Percentiles rank a stretch among this genome's conserved stretches.
These are phyloP conservation scores for Siphonodentalium dalli DNA, from an alignment of 2,888 invertebrate species.

Conservation along the genomic window DNA sequence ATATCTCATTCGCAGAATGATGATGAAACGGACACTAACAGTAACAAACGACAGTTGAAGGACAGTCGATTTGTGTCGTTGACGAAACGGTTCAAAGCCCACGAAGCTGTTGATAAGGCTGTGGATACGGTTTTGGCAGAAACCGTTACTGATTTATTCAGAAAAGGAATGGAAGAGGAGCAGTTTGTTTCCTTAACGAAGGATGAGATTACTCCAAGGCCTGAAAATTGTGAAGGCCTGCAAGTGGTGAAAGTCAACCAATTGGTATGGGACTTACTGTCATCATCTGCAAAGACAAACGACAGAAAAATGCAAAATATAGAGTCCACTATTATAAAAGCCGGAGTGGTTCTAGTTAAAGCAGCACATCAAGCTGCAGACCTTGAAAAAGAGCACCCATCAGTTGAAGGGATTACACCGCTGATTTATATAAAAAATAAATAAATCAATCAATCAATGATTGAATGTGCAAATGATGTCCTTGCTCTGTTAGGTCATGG, in stretches of 20 bases:
- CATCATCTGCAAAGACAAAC: constrained; percentile 1
- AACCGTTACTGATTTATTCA: constrained; percentile 18
- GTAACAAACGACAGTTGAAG: too few species aligned
- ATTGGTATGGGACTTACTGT: constrained; percentile 16
- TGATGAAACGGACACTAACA: too few species aligned
- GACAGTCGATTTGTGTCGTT: constrained; percentile 11
- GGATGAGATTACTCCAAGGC: constrained; percentile 14
- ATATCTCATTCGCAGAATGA: too few species aligned
- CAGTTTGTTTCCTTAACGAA: constrained; percentile 16
- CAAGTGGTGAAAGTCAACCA: constrained; percentile 14
- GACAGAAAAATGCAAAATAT: constrained; percentile 17
- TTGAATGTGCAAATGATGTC: too few species aligned
- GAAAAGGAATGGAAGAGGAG: constrained; percentile 20
- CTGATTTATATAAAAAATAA: too few species aligned
- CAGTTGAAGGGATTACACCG: too few species aligned
- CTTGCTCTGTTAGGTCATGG: constrained; percentile 24
- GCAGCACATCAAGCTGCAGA: too few species aligned
- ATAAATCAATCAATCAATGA: too few species aligned
- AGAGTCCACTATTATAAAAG: constrained; percentile 17
- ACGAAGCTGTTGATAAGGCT: constrained; percentile 9
- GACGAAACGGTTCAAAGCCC: constrained; percentile 15
- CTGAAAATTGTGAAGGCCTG: constrained; percentile 20
- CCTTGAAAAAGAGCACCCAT: too few species aligned
- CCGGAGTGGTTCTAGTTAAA: too few species aligned
- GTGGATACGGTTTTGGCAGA: constrained; percentile 17